These are phyloP conservation scores for Poecilia latipinna DNA, from an alignment of 2,113 vertebrate species.

Conservation along the genomic window DNA sequence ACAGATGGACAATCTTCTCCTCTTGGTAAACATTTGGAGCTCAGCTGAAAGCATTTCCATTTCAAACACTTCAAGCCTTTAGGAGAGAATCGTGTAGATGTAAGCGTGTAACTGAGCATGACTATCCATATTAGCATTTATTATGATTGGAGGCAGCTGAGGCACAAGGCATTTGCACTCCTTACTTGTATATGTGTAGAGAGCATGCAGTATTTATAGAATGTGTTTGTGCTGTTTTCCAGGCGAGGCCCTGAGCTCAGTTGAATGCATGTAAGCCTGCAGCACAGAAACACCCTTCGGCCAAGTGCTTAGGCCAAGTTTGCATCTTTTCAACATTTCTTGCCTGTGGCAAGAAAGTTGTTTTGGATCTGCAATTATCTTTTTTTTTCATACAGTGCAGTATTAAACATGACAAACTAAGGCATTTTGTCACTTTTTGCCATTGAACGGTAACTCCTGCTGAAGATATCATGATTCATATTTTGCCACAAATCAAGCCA, in stretches of 20 bases:
- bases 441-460: background rate
- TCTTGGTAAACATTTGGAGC: constrained; percentile 54
- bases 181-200: constrained; percentile 11
- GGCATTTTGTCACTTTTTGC: constrained; percentile 2
- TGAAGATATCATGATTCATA: constrained; percentile 3
- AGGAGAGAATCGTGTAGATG: constrained; percentile 17
- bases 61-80: constrained; percentile 31
- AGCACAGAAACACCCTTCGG: constrained; percentile 50
- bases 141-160: constrained; percentile 27
- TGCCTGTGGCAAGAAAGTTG: constrained; percentile 20
- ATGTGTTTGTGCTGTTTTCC: constrained; percentile 1
- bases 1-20: constrained; percentile 38
- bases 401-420: background rate
- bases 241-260: background rate
- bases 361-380: constrained; percentile 36
- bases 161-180: constrained; percentile 11
- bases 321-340: constrained; percentile 9
- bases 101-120: constrained; percentile 17
- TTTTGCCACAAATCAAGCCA: background rate
- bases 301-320: constrained; percentile 43
- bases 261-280: constrained; percentile 29
- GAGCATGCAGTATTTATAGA: background rate
- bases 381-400: constrained; percentile 10
- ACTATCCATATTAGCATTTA: constrained; percentile 36
- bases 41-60: constrained; percentile 68